A percentile compares a stretch with the other conserved stretches of the same genome.
These are phyloP conservation scores for Lasioglossum vierecki DNA, from an alignment of 2,888 invertebrate species.

Conservation along the genomic window DNA sequence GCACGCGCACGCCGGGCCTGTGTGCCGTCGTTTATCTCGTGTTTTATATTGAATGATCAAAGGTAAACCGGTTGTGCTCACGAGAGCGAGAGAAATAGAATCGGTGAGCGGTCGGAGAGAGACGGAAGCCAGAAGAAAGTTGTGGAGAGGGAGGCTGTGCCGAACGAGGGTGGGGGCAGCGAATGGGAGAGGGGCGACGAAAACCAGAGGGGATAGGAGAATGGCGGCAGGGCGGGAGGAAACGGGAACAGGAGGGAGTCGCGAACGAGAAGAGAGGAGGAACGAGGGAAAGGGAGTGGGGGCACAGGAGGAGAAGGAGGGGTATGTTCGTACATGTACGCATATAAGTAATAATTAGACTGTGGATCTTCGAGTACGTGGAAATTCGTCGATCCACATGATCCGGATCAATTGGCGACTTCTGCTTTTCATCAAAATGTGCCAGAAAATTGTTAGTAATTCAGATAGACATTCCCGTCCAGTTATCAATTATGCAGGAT, in stretches of 20 bases:
- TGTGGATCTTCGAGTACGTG: neutral
- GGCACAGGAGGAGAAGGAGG: neutral
- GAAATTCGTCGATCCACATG: neutral
- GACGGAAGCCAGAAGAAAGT: conserved; percentile 38
- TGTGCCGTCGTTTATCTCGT: conserved; percentile 68
- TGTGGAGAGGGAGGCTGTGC: conserved; percentile 53
- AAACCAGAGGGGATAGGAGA: conserved; percentile 69
- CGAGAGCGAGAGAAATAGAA: conserved; percentile 61
- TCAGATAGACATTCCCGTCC: neutral
- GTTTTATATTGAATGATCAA: conserved; percentile 81
- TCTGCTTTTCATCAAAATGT: neutral
- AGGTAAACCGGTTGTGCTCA: conserved; percentile 80
- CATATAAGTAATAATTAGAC: conserved; percentile 3
- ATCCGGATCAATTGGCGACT: neutral
- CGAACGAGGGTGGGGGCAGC: conserved; percentile 54
- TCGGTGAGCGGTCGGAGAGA: conserved; percentile 41
- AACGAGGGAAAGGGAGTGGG: neutral
- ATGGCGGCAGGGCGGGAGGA: conserved; percentile 42
- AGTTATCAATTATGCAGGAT: neutral
- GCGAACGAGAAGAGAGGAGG: neutral
- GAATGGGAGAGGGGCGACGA: conserved; percentile 50
- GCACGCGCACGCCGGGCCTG: conserved; percentile 32
- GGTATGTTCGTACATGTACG: neutral
- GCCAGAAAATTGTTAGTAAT: neutral
- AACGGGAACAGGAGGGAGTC: neutral